Evolutionary conservation across 2,888 invertebrate genomes (phyloP).

Genomic region (Sarcophaga rosellei): DNA sequence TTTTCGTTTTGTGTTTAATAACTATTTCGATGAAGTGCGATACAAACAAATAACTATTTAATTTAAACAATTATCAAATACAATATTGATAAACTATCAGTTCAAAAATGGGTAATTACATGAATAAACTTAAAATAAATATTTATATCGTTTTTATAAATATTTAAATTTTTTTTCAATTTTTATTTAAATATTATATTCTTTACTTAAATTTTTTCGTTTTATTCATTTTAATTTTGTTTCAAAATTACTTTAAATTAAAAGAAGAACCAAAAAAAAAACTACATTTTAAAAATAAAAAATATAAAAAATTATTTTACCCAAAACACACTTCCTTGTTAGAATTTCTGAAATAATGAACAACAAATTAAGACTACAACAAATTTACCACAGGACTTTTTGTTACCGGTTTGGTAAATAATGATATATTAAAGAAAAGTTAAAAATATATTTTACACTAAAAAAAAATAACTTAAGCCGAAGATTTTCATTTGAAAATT

Average conservation of each 20-base stretch:
- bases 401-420: neutral
- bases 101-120: neutral
- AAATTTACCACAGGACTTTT: neutral
- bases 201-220: neutral
- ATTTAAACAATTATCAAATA: neutral
- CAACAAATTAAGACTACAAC: neutral
- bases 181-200: neutral
- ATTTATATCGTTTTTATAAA: neutral
- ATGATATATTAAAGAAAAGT: neutral
- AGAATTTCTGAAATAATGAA: neutral
- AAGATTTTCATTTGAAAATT: slow-evolving; percentile 11
- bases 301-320: neutral
- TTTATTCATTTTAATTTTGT: neutral
- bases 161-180: neutral
- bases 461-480: too few relatives aligned
- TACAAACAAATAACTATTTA: neutral
- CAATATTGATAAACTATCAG: neutral
- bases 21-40: too few relatives aligned
- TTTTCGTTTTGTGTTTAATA: too few relatives aligned
- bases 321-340: too few relatives aligned
- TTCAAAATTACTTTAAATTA: neutral
- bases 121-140: neutral
- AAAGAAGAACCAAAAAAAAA: too few relatives aligned
- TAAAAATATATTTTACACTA: neutral
- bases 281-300: neutral